Evolutionary conservation across 2,113 vertebrate genomes (phyloP).

Genomic region (Halcyon malimbica): DNA sequence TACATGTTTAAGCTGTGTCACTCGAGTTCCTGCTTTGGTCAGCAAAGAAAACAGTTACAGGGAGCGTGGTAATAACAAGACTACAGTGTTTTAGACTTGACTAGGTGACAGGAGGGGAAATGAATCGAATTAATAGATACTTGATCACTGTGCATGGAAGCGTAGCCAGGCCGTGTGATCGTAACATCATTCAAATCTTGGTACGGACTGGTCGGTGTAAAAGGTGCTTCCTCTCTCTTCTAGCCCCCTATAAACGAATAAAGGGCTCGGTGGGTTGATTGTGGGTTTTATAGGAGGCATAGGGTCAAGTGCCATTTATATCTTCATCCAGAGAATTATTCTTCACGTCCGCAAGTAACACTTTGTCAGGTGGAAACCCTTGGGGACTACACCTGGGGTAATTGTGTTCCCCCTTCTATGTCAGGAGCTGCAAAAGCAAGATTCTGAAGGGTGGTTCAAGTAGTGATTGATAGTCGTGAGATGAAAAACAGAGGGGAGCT

Average conservation of each 20-base stretch:
- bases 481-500: not conserved
- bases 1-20: not conserved
- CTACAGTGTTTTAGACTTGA: not conserved
- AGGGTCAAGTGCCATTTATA: not conserved
- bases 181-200: not conserved
- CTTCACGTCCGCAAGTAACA: not conserved
- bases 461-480: not conserved
- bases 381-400: not conserved
- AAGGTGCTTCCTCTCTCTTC: not conserved
- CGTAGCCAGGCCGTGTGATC: not conserved
- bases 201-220: not conserved
- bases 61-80: not conserved
- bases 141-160: not conserved
- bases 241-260: not conserved
- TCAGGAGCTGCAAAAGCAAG: not conserved
- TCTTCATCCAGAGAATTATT: not conserved
- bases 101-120: not conserved
- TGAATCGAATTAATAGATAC: not conserved
- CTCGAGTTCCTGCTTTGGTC: not conserved
- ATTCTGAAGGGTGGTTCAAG: not conserved
- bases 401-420: not conserved
- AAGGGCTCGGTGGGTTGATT: not conserved
- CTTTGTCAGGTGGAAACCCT: not conserved
- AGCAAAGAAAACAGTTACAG: not conserved
- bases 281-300: not conserved